Percentiles rank a stretch among this genome's conserved stretches.
phyloP scores from a whole-genome alignment of 2,113 vertebrate species.

The Phylloscopus whistleri region DNA sequence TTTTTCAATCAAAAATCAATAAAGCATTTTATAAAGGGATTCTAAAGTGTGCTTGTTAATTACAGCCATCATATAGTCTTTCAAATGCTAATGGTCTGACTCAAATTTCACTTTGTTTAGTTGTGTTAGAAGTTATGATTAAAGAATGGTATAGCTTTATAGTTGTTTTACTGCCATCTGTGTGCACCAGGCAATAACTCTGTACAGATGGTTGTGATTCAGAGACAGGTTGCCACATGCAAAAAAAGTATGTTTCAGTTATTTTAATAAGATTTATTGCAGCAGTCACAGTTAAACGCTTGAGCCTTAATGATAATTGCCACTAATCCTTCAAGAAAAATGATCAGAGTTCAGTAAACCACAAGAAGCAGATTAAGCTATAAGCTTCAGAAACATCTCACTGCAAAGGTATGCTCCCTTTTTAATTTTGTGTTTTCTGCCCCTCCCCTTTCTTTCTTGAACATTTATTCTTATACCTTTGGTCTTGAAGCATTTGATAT shows the following conservation, averaged over 20 bases:
- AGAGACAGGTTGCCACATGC: conserved; percentile 95
- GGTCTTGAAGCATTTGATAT: background rate
- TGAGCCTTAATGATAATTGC: conserved; percentile 92
- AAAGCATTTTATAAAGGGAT: conserved; percentile 62
- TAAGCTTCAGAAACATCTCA: conserved; percentile 58
- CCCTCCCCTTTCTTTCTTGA: background rate
- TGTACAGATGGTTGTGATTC: conserved; percentile 94
- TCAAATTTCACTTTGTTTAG: conserved; percentile 93
- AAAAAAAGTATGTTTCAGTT: conserved; percentile 90
- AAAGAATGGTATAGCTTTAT: conserved; percentile 89
- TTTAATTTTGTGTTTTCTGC: background rate
- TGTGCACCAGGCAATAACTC: conserved; percentile 90
- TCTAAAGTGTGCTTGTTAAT: conserved; percentile 72
- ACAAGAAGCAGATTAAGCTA: conserved; percentile 69
- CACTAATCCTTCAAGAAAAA: conserved; percentile 86
- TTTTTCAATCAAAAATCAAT: conserved; percentile 64
- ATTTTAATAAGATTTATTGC: conserved; percentile 98
- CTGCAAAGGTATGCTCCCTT: conserved; percentile 60
- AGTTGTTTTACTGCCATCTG: conserved; percentile 92
- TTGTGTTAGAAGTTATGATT: conserved; percentile 90
- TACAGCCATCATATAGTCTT: conserved; percentile 85
- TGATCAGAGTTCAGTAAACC: conserved; percentile 80
- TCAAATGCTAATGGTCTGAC: conserved; percentile 88
- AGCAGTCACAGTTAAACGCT: conserved; percentile 89
- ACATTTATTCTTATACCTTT: background rate